Evolutionary conservation across 2,888 invertebrate genomes (phyloP).

Genomic region (Stratiomys singularior): DNA sequence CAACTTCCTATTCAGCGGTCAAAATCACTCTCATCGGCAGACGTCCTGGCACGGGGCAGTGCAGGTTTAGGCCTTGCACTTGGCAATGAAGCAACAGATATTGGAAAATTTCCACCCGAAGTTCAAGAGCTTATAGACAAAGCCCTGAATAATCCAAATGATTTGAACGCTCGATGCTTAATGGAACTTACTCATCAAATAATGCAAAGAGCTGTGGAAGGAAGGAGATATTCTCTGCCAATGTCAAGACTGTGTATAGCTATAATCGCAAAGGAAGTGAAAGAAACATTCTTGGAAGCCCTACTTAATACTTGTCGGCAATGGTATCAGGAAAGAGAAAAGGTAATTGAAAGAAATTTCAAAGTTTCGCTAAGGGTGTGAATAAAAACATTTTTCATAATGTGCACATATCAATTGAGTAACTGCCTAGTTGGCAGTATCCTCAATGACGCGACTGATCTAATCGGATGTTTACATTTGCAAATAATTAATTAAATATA

Average conservation of each 20-base stretch:
- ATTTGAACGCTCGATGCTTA: slow-evolving; percentile 76
- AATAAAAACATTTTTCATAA: no score
- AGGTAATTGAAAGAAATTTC: no score
- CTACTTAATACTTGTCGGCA: slow-evolving; percentile 90
- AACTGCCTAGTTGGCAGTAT: no score
- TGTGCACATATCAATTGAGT: no score
- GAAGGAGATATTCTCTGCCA: slow-evolving; percentile 78
- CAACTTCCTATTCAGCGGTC: slow-evolving; percentile 74
- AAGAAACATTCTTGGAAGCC: slow-evolving; percentile 89
- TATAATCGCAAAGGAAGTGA: slow-evolving; percentile 87
- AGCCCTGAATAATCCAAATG: slow-evolving; percentile 85
- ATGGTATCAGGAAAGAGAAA: slow-evolving; percentile 86
- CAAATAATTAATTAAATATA: no score
- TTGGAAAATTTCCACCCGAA: slow-evolving; percentile 79
- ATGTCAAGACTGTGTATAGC: slow-evolving; percentile 87
- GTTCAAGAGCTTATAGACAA: slow-evolving; percentile 79
- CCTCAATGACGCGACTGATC: no score
- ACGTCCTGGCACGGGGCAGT: slow-evolving; percentile 75
- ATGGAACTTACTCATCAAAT: slow-evolving; percentile 88
- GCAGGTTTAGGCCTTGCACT: slow-evolving; percentile 73
- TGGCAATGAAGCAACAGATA: slow-evolving; percentile 78
- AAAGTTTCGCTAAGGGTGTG: no score
- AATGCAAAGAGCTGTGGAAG: slow-evolving; percentile 83
- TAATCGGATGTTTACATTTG: no score
- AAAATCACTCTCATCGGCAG: slow-evolving; percentile 83